Evolutionary conservation across 2,888 invertebrate genomes (phyloP).

Genomic region (Meta bourneti): DNA sequence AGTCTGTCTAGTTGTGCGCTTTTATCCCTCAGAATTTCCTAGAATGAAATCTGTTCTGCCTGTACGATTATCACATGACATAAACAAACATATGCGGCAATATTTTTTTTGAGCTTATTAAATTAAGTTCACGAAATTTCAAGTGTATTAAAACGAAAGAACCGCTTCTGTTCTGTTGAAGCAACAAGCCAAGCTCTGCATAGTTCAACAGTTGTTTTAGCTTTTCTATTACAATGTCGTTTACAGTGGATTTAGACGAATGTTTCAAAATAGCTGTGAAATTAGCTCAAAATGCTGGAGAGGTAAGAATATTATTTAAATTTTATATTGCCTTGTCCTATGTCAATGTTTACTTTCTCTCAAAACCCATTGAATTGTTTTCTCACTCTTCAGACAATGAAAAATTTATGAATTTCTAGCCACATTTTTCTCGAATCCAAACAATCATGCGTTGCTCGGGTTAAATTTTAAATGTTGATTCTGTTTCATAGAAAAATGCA

Average conservation of each 20-base stretch:
- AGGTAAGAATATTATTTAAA: conserved; percentile 81
- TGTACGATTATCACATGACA: no score
- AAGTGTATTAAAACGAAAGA: neutral
- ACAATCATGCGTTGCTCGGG: no score
- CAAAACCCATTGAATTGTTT: no score
- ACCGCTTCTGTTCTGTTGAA: neutral
- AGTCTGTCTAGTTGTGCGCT: no score
- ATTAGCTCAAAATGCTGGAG: conserved; percentile 87
- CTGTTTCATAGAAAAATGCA: no score
- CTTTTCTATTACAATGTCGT: conserved; percentile 10
- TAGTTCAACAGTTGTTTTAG: neutral
- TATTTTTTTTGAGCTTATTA: neutral
- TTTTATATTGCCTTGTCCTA: neutral
- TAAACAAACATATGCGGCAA: no score
- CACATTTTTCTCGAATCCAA: no score
- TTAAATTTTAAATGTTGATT: no score
- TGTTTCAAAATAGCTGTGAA: conserved; percentile 85
- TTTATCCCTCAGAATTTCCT: no score
- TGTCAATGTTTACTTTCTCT: neutral
- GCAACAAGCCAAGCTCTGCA: neutral
- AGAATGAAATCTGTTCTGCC: no score
- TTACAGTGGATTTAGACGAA: conserved; percentile 60
- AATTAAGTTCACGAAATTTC: neutral
- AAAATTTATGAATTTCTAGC: no score
- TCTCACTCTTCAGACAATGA: no score